phyloP scores from a whole-genome alignment of 2,113 vertebrate genomes.

The Ciconia stormi region DNA sequence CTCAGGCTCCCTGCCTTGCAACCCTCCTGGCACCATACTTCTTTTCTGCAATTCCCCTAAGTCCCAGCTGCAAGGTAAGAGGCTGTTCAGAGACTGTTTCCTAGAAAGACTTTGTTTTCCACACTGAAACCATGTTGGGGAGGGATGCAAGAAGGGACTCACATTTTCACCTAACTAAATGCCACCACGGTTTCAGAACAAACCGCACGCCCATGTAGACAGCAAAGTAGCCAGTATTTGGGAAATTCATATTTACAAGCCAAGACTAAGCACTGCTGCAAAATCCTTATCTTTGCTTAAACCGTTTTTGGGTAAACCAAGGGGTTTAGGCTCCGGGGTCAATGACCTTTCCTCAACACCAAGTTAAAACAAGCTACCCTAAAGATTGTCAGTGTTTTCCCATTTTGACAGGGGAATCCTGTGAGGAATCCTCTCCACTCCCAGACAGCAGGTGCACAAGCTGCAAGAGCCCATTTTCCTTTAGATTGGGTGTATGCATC shows the following conservation, averaged over 20 bases:
- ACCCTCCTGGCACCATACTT: not conserved
- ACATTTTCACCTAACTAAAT: not conserved
- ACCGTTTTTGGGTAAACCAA: not conserved
- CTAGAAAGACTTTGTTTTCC: not conserved
- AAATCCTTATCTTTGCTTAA: not conserved
- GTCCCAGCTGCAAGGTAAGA: not conserved
- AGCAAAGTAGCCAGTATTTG: not conserved
- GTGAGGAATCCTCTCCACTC: not conserved
- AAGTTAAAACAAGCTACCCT: not conserved
- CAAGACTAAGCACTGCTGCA: not conserved
- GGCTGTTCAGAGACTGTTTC: not conserved
- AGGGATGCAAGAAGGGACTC: not conserved
- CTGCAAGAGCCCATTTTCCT: constrained; percentile 41
- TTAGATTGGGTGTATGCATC: constrained; percentile 40
- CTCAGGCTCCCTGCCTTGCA: not conserved
- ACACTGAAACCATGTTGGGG: not conserved
- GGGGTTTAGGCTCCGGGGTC: not conserved
- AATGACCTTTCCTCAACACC: not conserved
- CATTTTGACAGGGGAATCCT: not conserved
- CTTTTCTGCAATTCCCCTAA: not conserved
- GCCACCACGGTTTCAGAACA: not conserved
- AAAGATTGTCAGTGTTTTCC: not conserved
- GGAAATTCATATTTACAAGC: not conserved
- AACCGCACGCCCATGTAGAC: fast-evolving
- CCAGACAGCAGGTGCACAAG: constrained; percentile 35